Evolutionary conservation across 2,888 invertebrate species (phyloP).

Genomic region (Automeris io): DNA sequence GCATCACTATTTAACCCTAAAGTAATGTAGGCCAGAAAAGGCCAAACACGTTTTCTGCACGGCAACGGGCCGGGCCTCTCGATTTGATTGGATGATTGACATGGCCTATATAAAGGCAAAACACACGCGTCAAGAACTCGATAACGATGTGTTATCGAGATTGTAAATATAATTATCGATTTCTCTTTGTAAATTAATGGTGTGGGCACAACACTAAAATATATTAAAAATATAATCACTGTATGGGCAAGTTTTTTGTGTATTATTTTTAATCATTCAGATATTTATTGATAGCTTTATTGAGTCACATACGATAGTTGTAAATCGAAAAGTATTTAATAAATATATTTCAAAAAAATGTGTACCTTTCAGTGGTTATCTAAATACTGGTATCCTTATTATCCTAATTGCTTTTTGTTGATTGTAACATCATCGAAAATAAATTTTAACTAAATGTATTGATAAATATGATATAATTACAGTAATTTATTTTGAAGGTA

Average conservation of each 20-base stretch:
- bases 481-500: no score
- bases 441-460: no score
- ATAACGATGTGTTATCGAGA: conserved; percentile 46
- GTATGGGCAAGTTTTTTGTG: background rate
- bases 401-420: no score
- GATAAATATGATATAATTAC: no score
- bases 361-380: no score
- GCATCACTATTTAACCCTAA: background rate
- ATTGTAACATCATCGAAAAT: no score
- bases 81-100: conserved; percentile 67
- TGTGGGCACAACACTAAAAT: background rate
- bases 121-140: conserved; percentile 30
- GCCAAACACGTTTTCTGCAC: conserved; percentile 19
- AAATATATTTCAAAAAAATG: no score
- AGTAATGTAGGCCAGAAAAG: background rate
- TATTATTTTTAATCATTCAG: no score
- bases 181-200: background rate
- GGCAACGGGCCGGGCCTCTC: conserved; percentile 6
- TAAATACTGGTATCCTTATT: no score
- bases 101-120: conserved; percentile 37
- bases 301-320: no score
- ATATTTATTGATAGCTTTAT: no score
- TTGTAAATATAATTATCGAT: conserved; percentile 26
- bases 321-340: no score
- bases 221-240: background rate